These are phyloP conservation scores for Platygyra sinensis DNA, from an alignment of 64 coral and sea anemone species.

Conservation along the genomic window DNA sequence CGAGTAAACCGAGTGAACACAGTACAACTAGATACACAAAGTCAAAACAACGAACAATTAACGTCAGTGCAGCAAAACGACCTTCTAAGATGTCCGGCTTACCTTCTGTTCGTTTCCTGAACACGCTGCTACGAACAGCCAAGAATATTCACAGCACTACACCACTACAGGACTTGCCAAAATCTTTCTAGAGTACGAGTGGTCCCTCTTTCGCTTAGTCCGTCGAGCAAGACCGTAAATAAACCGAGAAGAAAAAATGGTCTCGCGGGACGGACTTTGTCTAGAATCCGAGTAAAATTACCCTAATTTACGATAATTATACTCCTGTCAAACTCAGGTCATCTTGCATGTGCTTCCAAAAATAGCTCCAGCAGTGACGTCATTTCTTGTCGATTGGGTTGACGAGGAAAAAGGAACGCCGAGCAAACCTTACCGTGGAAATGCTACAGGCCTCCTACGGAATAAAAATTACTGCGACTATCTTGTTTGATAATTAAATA, in stretches of 20 bases:
- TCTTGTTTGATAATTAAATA: no score
- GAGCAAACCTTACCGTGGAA: not conserved
- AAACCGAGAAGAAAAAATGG: no score
- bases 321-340: no score
- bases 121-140: no score
- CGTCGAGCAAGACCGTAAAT: no score
- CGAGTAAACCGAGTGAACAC: not conserved
- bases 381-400: not conserved
- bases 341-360: not conserved
- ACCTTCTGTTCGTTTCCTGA: not conserved
- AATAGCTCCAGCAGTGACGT: not conserved
- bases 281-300: no score
- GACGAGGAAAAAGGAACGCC: not conserved
- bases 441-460: not conserved
- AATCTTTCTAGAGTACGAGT: not conserved
- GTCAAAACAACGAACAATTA: no score
- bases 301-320: no score
- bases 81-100: not conserved
- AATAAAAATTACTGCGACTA: not conserved
- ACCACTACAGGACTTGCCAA: not conserved
- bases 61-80: not conserved
- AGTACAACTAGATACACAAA: not conserved
- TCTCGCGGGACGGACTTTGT: no score
- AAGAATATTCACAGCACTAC: no score
- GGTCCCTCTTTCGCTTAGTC: no score